Evolutionary conservation across 2,113 vertebrate species (phyloP).

Genomic region (Neofelis nebulosa): DNA sequence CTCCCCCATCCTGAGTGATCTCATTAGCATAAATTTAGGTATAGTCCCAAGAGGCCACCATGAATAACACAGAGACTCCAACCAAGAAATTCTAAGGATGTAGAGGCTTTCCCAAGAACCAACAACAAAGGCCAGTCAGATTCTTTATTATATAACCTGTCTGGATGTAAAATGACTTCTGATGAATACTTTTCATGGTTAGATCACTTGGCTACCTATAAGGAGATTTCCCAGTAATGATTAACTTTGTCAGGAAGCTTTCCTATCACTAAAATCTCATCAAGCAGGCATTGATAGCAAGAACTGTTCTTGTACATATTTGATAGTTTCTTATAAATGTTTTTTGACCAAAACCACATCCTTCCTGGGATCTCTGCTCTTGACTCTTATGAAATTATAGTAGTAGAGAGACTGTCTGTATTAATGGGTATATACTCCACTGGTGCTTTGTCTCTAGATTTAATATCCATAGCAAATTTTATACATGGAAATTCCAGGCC

Average conservation of each 20-base stretch:
- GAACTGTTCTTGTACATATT: not conserved
- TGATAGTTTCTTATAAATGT: not conserved
- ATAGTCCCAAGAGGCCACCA: not conserved
- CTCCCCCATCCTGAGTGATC: not conserved
- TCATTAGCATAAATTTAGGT: constrained; percentile 25
- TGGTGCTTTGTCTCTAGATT: not conserved
- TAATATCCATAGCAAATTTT: not conserved
- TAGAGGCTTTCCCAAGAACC: not conserved
- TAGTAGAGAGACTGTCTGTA: not conserved
- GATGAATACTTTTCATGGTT: not conserved
- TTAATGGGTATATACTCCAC: not conserved
- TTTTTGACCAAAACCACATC: not conserved
- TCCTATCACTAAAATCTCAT: not conserved
- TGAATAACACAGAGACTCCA: not conserved
- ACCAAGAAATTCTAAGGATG: not conserved
- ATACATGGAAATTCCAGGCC: not conserved
- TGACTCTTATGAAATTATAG: not conserved
- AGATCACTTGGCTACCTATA: not conserved
- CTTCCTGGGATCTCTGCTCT: not conserved
- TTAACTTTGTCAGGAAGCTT: not conserved
- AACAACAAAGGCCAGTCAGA: not conserved
- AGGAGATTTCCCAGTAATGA: not conserved
- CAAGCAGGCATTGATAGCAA: not conserved
- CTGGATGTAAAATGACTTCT: constrained; percentile 17
- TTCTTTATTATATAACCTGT: not conserved